Evolutionary conservation across 2,888 invertebrate species (phyloP).

Genomic region (Ichneumoninae sp.): DNA sequence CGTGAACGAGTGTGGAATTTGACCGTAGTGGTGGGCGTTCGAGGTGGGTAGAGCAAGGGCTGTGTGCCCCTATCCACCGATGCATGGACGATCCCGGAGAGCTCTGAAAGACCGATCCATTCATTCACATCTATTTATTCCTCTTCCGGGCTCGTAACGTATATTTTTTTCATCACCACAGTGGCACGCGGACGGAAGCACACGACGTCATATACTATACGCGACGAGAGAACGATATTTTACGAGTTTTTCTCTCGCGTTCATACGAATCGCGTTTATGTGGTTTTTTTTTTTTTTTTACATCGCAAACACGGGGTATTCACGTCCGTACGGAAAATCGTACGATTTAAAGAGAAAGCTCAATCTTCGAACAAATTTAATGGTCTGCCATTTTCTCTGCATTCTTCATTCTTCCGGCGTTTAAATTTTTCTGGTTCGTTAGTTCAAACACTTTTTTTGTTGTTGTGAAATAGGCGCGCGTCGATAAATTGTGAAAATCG

Average conservation of each 20-base stretch:
- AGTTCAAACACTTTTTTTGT: not conserved
- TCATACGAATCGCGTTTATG: not conserved
- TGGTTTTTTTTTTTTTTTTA: not conserved
- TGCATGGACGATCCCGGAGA: constrained; percentile 8
- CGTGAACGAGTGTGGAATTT: not conserved
- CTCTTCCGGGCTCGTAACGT: constrained; percentile 33
- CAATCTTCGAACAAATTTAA: not conserved
- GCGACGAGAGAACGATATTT: constrained; percentile 8
- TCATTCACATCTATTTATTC: constrained; percentile 53
- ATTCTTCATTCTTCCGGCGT: not conserved
- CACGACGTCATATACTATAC: not conserved
- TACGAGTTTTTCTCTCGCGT: not conserved
- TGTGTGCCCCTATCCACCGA: not conserved
- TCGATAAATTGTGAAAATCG: not conserved
- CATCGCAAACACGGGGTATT: not conserved
- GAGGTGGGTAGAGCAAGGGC: not conserved
- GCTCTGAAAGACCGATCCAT: constrained; percentile 55
- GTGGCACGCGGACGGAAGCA: not conserved
- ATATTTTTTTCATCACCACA: not conserved
- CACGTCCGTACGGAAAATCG: not conserved
- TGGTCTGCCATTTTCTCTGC: not conserved
- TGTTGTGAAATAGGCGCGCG: not conserved
- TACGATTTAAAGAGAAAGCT: not conserved
- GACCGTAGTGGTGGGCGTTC: not conserved
- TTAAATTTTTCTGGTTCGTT: not conserved